Percentiles rank a stretch among this genome's conserved stretches.
phyloP scores from a whole-genome alignment of 1,140 invertebrate species.

The Marisa cornuarietis region DNA sequence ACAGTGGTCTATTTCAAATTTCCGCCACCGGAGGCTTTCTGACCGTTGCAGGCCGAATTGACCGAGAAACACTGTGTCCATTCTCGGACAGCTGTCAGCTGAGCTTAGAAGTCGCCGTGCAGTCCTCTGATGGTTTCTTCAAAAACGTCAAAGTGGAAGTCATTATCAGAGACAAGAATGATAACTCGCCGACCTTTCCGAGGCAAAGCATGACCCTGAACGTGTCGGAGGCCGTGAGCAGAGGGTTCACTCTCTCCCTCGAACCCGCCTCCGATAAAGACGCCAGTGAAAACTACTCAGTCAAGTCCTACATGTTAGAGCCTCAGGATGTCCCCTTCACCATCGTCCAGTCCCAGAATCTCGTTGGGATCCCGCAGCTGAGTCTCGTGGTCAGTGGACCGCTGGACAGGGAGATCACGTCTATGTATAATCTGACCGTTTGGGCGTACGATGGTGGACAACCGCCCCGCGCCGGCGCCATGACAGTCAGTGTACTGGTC shows the following conservation, averaged over 20 bases:
- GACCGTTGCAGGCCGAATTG: constrained; percentile 22
- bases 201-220: constrained; percentile 29
- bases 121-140: constrained; percentile 17
- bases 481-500: constrained; percentile 77
- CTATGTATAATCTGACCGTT: constrained; percentile 82
- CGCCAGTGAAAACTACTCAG: constrained; percentile 69
- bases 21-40: constrained; percentile 27
- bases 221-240: constrained; percentile 63
- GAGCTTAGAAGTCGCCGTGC: constrained; percentile 27
- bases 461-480: constrained; percentile 87
- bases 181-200: constrained; percentile 87
- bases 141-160: constrained; percentile 38
- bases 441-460: constrained; percentile 91
- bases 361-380: constrained; percentile 29
- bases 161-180: constrained; percentile 80
- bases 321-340: constrained; percentile 29
- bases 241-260: constrained; percentile 75
- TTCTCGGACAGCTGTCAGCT: constrained; percentile 37
- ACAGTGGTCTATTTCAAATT: constrained; percentile 67
- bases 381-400: constrained; percentile 61
- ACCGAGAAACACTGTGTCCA: constrained; percentile 38
- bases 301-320: constrained; percentile 39
- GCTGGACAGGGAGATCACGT: constrained; percentile 84
- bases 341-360: constrained; percentile 26
- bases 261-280: constrained; percentile 47